Evolutionary conservation across 1,140 invertebrate species (phyloP), one percentile per base, ranked within the genome.

Genomic region (Fragariocoptes setiger): DNA sequence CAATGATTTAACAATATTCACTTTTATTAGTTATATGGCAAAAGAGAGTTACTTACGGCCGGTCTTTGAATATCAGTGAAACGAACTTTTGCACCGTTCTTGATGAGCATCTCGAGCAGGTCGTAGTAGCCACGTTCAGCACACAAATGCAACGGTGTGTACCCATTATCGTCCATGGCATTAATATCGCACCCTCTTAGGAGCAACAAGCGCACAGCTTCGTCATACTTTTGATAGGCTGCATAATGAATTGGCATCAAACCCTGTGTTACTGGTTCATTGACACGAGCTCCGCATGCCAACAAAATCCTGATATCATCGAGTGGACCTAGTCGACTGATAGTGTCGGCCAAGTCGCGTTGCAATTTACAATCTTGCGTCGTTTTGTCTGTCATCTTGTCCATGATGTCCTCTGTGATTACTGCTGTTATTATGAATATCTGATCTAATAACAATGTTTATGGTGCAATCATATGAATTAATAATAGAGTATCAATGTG

Each of bases 231-330:
- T 51, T 78, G 73, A 69, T 77, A 85, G 37, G 79, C 74, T 0
- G 79, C 79, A 55, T 86, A 88, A 55, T 86, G 80, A n/a, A 88
- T 57, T 0, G 80, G 78, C 38, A 71, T 65, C 19, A 86, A 59
- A 52, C 49, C 54, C 43, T 62, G 61, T 16, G 56, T 60, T 2
- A 68, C 62, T 12, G 57, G 50, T 21, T 55, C 56, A 44, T 65
- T 64, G 45, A 71, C 71, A 57, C 77, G 77, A 14, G 77, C 76
- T 18, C 77, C 77, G 54, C 73, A 76, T 3, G 76, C 74, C 35
- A 80, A 54, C 1, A 80, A 60, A 41, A 80, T 78, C 25, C 76
- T 62, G 19, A 88, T 72, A 49, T 86, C 79, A 49, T 80, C 75
- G 43, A 83, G 52, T 1, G 76, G 66, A 36, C 76, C 75, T 63